Evolutionary conservation across 2,888 invertebrate species (phyloP).

Genomic region (Acrobasis repandana): DNA sequence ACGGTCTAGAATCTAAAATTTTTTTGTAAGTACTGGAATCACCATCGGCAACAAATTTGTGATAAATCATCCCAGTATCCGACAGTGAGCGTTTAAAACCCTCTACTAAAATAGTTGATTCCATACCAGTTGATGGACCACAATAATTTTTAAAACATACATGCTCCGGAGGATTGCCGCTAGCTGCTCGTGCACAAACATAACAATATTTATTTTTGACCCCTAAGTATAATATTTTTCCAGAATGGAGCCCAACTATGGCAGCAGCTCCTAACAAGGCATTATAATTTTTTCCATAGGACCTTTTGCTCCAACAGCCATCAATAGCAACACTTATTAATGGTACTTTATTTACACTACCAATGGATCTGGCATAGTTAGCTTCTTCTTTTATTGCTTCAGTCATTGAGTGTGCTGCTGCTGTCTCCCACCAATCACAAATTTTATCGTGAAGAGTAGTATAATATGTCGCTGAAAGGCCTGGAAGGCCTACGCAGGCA

Average conservation of each 20-base stretch:
- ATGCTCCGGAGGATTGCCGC: slow-evolving; percentile 4
- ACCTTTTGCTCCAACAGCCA: slow-evolving; percentile 28
- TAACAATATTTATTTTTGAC: slow-evolving; percentile 26
- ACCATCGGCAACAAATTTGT: slow-evolving; percentile 27
- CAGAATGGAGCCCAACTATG: slow-evolving; percentile 23
- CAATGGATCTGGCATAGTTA: not conserved
- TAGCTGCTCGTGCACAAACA: slow-evolving; percentile 20
- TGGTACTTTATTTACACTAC: not conserved
- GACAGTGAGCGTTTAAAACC: slow-evolving; percentile 28
- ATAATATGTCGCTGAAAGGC: too few species aligned
- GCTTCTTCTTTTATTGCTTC: not conserved
- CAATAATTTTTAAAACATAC: slow-evolving; percentile 23
- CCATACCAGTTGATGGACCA: slow-evolving; percentile 24
- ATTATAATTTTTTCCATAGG: slow-evolving; percentile 24
- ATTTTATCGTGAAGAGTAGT: not conserved
- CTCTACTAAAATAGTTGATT: slow-evolving; percentile 19
- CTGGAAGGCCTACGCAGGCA: too few species aligned
- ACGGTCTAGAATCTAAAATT: slow-evolving; percentile 26
- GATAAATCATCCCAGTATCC: slow-evolving; percentile 23
- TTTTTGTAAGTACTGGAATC: slow-evolving; percentile 30
- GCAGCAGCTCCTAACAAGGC: slow-evolving; percentile 23
- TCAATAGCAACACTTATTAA: slow-evolving; percentile 22
- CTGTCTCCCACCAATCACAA: not conserved
- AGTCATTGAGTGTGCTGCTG: not conserved
- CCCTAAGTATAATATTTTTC: slow-evolving; percentile 22